A percentile compares a stretch with the other conserved stretches of the same genome.
These are phyloP conservation scores for Lethenteron camtschaticum DNA, from an alignment of 2,113 vertebrate species.

Conservation along the genomic window DNA sequence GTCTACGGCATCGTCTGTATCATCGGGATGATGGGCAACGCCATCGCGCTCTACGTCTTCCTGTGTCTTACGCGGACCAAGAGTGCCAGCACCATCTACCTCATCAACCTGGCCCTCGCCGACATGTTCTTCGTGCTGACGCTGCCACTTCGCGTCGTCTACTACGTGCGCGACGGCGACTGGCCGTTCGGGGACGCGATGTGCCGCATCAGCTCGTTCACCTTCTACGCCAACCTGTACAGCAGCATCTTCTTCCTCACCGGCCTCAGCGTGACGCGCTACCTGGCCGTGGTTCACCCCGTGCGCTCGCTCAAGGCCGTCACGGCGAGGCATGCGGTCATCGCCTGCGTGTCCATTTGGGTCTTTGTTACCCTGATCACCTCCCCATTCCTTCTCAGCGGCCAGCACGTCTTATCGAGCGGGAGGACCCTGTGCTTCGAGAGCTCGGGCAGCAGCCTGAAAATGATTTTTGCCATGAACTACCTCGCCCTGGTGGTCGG, in stretches of 20 bases:
- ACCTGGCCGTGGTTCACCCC: constrained; percentile 71
- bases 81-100: constrained; percentile 62
- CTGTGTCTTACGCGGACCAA: constrained; percentile 35
- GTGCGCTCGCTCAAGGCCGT: constrained; percentile 46
- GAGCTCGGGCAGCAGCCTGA: constrained; percentile 8
- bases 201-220: constrained; percentile 55
- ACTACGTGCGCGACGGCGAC: constrained; percentile 49
- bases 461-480: constrained; percentile 32
- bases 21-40: constrained; percentile 50
- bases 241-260: constrained; percentile 90
- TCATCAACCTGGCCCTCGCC: constrained; percentile 66
- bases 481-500: constrained; percentile 46
- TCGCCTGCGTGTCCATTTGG: constrained; percentile 44
- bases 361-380: constrained; percentile 44
- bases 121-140: constrained; percentile 69
- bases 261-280: constrained; percentile 78
- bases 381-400: constrained; percentile 40
- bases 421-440: constrained; percentile 83
- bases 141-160: constrained; percentile 53
- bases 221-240: constrained; percentile 81
- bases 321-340: constrained; percentile 34
- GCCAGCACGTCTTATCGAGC: constrained; percentile 16
- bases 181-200: constrained; percentile 59
- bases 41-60: constrained; percentile 48
- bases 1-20: constrained; percentile 58